phyloP scores from a whole-genome alignment of 2,888 invertebrate genomes.

The Hofmannophila pseudospretella region DNA sequence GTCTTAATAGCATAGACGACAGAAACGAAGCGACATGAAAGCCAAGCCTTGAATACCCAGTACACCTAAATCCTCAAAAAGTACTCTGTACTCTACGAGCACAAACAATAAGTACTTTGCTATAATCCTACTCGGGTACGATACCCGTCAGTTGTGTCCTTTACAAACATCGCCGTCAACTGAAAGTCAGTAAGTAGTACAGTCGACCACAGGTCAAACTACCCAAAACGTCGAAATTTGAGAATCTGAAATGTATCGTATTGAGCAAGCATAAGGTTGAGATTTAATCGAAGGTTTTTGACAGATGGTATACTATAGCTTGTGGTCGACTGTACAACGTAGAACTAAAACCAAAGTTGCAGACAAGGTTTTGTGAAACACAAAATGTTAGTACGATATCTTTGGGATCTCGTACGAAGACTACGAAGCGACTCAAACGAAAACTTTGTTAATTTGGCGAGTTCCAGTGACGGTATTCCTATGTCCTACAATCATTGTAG shows the following conservation, averaged over 20 bases:
- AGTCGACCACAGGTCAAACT: too few species aligned
- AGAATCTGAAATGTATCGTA: too few species aligned
- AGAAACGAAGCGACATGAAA: too few species aligned
- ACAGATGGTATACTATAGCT: too few species aligned
- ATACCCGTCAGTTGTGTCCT: not conserved
- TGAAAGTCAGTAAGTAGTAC: not conserved
- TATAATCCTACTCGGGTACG: not conserved
- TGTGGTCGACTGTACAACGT: slow-evolving; percentile 1
- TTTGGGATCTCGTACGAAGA: not conserved
- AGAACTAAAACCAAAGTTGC: slow-evolving; percentile 2
- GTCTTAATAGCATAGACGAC: too few species aligned
- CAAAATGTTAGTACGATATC: not conserved
- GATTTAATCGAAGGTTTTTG: too few species aligned
- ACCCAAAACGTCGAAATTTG: too few species aligned
- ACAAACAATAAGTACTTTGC: not conserved
- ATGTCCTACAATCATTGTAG: not conserved
- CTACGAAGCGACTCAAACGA: slow-evolving; percentile 4
- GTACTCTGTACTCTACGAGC: too few species aligned
- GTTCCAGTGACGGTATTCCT: not conserved
- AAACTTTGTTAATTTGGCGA: slow-evolving; percentile 9
- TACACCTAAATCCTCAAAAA: not conserved
- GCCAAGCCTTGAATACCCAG: not conserved
- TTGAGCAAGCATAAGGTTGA: too few species aligned
- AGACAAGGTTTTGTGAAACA: slow-evolving; percentile 5
- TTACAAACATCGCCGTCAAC: not conserved